phyloP scores from a whole-genome alignment of 2,888 invertebrate genomes.

The Chouioia cunea region DNA sequence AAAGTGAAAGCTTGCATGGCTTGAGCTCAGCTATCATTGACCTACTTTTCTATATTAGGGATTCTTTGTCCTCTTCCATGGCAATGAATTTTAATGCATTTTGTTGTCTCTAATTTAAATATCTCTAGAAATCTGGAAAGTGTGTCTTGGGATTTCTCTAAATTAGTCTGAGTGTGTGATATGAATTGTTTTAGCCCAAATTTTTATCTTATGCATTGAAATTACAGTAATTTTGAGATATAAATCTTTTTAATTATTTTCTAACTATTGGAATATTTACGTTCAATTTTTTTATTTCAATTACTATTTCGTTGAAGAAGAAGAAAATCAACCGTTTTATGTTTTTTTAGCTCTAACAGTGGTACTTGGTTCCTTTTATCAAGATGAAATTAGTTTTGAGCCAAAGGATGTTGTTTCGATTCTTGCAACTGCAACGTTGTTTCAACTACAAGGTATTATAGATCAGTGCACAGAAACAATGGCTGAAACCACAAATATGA shows the following conservation, averaged over 20 bases:
- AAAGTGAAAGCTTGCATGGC: slow-evolving; percentile 50
- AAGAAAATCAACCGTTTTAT: background rate
- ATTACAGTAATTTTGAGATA: too few relatives aligned
- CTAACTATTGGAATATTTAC: too few relatives aligned
- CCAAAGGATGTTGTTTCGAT: slow-evolving; percentile 77
- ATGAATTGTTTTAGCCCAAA: too few relatives aligned
- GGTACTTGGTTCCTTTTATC: slow-evolving; percentile 82
- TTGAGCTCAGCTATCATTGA: slow-evolving; percentile 45
- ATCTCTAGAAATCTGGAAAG: slow-evolving; percentile 9
- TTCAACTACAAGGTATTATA: slow-evolving; percentile 81
- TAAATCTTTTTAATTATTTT: too few relatives aligned
- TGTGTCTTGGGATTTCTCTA: background rate
- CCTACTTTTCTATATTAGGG: slow-evolving; percentile 52
- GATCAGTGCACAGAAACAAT: slow-evolving; percentile 81
- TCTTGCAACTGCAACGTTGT: slow-evolving; percentile 80
- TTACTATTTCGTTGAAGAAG: slow-evolving; percentile 10
- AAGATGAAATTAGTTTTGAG: slow-evolving; percentile 79
- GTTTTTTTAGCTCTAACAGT: slow-evolving; percentile 74
- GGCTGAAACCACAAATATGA: slow-evolving; percentile 80
- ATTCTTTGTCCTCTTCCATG: slow-evolving; percentile 27
- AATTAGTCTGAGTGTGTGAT: background rate
- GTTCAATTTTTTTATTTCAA: slow-evolving; percentile 1
- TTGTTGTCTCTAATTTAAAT: slow-evolving; percentile 38
- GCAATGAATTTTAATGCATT: slow-evolving; percentile 30
- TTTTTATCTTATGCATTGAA: background rate